Evolutionary conservation across 2,113 vertebrate genomes (phyloP).

Genomic region (Dipodomys ordii): DNA sequence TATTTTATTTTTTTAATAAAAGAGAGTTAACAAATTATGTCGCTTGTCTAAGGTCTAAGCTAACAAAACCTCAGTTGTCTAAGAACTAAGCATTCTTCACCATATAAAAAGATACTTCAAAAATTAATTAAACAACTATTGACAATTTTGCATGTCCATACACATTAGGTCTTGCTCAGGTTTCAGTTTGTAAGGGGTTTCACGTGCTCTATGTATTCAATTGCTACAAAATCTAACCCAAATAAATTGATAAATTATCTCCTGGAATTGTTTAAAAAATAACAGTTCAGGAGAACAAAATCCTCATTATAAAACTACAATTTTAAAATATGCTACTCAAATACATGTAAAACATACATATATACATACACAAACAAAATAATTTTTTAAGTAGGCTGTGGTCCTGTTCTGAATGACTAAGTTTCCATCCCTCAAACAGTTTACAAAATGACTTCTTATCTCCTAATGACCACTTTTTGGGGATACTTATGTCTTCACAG

Average conservation of each 20-base stretch:
- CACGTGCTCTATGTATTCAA: neutral
- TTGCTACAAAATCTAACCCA: neutral
- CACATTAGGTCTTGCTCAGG: neutral
- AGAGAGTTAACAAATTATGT: neutral
- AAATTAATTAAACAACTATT: constrained; percentile 6
- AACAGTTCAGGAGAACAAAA: neutral
- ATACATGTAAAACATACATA: neutral
- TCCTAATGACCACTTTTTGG: neutral
- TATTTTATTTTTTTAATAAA: neutral
- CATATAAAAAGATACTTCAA: neutral
- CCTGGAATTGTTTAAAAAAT: neutral
- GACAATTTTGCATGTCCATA: neutral
- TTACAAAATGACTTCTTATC: neutral
- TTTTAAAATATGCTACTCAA: constrained; percentile 14
- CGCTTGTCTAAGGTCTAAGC: neutral
- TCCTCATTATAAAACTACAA: neutral
- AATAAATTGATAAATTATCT: neutral
- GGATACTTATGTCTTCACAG: neutral
- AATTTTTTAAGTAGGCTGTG: neutral
- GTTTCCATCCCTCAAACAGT: neutral
- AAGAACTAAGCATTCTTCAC: neutral
- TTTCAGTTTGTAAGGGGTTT: neutral
- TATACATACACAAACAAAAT: neutral
- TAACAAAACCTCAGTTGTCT: neutral
- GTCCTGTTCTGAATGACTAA: neutral